Evolutionary conservation across 2,113 vertebrate species (phyloP).

Genomic region (Scartelaos histophorus): DNA sequence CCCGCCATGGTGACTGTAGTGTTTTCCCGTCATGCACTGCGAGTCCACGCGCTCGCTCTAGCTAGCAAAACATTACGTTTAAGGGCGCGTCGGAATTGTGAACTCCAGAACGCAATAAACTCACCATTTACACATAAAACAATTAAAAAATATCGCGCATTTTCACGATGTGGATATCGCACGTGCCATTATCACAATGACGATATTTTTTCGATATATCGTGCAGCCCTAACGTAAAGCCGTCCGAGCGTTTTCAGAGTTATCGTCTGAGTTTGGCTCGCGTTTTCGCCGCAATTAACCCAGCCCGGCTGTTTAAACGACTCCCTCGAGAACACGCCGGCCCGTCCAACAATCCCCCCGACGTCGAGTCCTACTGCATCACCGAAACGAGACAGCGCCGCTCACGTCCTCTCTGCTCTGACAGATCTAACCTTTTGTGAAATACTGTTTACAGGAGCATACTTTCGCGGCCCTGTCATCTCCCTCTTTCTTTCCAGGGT

Average conservation of each 20-base stretch:
- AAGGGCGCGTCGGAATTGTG: no score
- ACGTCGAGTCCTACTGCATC: constrained; percentile 11
- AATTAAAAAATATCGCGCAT: no score
- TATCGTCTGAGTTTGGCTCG: constrained; percentile 48
- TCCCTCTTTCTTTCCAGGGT: constrained; percentile 10
- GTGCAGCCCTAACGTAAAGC: no score
- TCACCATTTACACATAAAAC: no score
- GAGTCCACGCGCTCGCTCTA: no score
- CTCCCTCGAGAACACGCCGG: constrained; percentile 23
- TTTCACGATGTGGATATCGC: no score
- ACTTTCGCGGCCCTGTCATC: constrained; percentile 12
- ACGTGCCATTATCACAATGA: no score
- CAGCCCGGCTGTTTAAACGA: constrained; percentile 37
- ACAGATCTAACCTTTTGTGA: constrained; percentile 26
- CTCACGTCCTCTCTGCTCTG: constrained; percentile 23
- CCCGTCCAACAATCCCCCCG: constrained; percentile 17
- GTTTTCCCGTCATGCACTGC: no score
- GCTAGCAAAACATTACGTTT: no score
- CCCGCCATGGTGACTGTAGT: no score
- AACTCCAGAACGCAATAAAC: no score
- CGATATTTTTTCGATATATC: no score
- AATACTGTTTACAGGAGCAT: constrained; percentile 14
- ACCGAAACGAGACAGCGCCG: background rate
- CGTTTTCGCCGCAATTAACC: constrained; percentile 36
- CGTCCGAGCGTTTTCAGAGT: constrained; percentile 18